Evolutionary conservation across 2,113 vertebrate species (phyloP), one percentile per base, ranked within the genome.

Genomic region (Elephas maximus): DNA sequence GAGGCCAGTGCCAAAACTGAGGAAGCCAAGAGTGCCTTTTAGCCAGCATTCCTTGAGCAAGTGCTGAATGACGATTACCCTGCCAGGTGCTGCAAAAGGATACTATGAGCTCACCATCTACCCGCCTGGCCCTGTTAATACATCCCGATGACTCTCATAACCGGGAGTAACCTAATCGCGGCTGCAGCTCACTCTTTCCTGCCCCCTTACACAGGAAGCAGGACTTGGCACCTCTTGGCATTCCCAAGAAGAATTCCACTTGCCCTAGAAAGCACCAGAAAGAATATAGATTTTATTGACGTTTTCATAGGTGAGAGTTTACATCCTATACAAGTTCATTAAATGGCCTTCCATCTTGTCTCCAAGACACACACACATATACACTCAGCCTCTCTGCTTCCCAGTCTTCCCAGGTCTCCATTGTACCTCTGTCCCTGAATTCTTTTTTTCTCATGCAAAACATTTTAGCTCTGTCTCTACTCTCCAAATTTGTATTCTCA

Each of bases 391-490:
- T 74, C 8, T 74, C 0, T 1, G 62, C 48, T 18, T 63, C 71
- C 62, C 18, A 0, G 48, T 7, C 30, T 63, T 18, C 41, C 20
- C 7, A 12, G 45, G 74, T 53, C 51, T 30, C 41, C 33, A 45
- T 23, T 26, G 37, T 37, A 11, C 26, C 48, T 17, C 18, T 44
- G 15, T 71, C 26, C 78, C 18, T 12, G 26, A 63, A 88, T 92
- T 89, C 60, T 57, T 79, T 95, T 91, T 95, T 97, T 97, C 88
- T 96, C 62, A 76, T 88, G 95, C 93, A 95, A 88, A 97, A 28
- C 69, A 30, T 73, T 91, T 87, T 33, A 44, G 20, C 53, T 71
- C 23, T 0, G 60, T 62, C 24, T 88, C 5, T 23, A 2, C 26
- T 73, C 11, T 17, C 60, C 30, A 44, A 11, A 77, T 97, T 94